Conservation (phyloP, 2,888 invertebrate species). For the Zeuzera pyrina region DNA sequence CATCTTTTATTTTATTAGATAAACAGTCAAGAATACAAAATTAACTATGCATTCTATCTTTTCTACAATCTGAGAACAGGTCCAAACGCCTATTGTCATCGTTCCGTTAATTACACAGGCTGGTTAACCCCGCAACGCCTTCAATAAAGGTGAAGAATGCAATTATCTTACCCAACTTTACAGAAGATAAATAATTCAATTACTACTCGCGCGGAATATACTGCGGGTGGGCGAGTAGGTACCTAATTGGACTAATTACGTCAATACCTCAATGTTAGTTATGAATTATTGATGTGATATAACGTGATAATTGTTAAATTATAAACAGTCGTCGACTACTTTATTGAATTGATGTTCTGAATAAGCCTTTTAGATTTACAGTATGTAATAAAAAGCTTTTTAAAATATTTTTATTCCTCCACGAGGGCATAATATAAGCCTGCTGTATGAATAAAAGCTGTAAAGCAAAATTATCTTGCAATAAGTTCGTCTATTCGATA, state of each 20-base stretch:
- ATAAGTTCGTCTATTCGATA: conserved; percentile 35
- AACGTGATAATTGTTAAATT: too few species aligned
- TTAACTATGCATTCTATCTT: conserved; percentile 20
- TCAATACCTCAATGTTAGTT: conserved; percentile 55
- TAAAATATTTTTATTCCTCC: too few species aligned
- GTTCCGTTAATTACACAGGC: conserved; percentile 42
- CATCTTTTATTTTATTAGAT: too few species aligned
- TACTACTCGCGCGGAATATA: conserved; percentile 12
- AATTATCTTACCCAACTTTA: conserved; percentile 37
- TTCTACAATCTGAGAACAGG: conserved; percentile 20
- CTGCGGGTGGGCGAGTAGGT: conserved; percentile 62
- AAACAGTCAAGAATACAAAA: too few species aligned
- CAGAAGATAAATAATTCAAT: conserved; percentile 59
- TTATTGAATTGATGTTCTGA: too few species aligned
- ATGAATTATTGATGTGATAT: conserved; percentile 64
- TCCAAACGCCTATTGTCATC: conserved; percentile 46
- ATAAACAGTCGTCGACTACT: too few species aligned
- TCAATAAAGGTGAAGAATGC: conserved; percentile 46
- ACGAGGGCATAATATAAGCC: too few species aligned
- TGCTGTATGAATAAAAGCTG: too few species aligned
- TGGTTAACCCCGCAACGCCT: conserved; percentile 32
- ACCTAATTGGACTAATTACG: conserved; percentile 68
- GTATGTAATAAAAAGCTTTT: too few species aligned
- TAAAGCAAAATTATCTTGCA: too few species aligned
- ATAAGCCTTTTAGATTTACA: too few species aligned